phyloP scores from a whole-genome alignment of 2,888 invertebrate genomes.

The Yponomeuta sedellus region DNA sequence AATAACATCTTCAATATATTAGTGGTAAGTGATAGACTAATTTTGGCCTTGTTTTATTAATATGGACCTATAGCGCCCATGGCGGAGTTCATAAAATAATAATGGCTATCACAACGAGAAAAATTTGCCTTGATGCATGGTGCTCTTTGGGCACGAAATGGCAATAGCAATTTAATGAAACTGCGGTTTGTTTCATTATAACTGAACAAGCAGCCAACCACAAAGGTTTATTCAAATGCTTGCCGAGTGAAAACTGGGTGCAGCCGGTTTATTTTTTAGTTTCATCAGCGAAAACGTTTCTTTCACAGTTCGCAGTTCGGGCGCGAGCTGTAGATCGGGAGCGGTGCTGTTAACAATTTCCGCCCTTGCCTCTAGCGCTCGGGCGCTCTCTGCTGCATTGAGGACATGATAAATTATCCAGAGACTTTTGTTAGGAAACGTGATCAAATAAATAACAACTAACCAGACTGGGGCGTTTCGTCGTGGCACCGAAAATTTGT shows the following conservation, averaged over 20 bases:
- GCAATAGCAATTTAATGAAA: background rate
- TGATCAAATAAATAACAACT: constrained; percentile 30
- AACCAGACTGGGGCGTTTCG: background rate
- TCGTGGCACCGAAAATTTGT: constrained; percentile 8
- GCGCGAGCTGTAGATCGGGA: constrained; percentile 47
- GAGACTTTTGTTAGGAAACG: constrained; percentile 50
- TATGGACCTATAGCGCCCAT: too few relatives aligned
- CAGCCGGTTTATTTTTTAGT: background rate
- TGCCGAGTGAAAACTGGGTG: background rate
- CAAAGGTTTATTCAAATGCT: background rate
- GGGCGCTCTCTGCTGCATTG: constrained; percentile 49
- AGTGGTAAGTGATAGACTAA: too few relatives aligned
- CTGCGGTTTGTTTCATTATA: background rate
- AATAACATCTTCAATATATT: too few relatives aligned
- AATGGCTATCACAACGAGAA: too few relatives aligned
- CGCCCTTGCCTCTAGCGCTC: constrained; percentile 43
- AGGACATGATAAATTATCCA: constrained; percentile 69
- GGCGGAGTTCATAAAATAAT: too few relatives aligned
- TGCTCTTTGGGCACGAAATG: too few relatives aligned
- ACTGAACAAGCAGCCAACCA: background rate
- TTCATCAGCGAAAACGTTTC: constrained; percentile 4
- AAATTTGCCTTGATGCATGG: too few relatives aligned
- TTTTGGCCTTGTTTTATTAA: too few relatives aligned
- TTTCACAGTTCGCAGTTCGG: constrained; percentile 68
- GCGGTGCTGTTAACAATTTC: constrained; percentile 63